Evolutionary conservation across 2,113 vertebrate species (phyloP).

Genomic region (Peromyscus maniculatus): DNA sequence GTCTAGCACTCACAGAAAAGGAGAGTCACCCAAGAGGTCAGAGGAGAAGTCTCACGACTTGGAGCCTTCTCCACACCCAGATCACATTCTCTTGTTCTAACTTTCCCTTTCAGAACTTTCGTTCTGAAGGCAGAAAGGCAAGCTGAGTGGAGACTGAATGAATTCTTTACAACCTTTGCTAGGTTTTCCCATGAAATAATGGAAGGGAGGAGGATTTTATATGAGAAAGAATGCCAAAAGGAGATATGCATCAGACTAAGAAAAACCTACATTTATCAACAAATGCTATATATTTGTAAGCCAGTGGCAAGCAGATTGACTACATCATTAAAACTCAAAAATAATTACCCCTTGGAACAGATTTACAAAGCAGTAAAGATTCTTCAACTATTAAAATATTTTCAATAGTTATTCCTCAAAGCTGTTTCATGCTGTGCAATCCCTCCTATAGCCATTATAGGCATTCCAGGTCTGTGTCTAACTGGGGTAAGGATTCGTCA

Average conservation of each 20-base stretch:
- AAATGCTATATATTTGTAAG: conserved; percentile 68
- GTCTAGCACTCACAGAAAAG: background rate
- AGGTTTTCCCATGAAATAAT: background rate
- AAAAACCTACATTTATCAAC: conserved; percentile 55
- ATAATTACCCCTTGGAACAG: conserved; percentile 74
- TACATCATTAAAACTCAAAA: conserved; percentile 72
- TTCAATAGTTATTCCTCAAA: conserved; percentile 51
- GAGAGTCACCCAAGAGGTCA: background rate
- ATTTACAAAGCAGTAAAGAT: conserved; percentile 65
- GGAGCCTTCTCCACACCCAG: background rate
- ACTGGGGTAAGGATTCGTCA: background rate
- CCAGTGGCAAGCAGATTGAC: conserved; percentile 64
- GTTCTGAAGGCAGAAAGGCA: background rate
- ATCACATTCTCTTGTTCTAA: no score
- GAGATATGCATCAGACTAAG: conserved; percentile 24
- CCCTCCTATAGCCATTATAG: background rate
- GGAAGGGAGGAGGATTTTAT: background rate
- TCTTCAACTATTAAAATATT: conserved; percentile 65
- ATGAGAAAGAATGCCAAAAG: background rate
- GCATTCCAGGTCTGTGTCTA: conserved; percentile 2
- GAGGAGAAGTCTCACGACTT: background rate
- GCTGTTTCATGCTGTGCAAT: background rate
- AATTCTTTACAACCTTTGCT: background rate
- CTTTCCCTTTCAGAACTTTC: background rate
- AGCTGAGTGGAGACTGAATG: background rate